phyloP scores from a whole-genome alignment of 1,140 invertebrate genomes.

The Drosophila mauritiana region DNA sequence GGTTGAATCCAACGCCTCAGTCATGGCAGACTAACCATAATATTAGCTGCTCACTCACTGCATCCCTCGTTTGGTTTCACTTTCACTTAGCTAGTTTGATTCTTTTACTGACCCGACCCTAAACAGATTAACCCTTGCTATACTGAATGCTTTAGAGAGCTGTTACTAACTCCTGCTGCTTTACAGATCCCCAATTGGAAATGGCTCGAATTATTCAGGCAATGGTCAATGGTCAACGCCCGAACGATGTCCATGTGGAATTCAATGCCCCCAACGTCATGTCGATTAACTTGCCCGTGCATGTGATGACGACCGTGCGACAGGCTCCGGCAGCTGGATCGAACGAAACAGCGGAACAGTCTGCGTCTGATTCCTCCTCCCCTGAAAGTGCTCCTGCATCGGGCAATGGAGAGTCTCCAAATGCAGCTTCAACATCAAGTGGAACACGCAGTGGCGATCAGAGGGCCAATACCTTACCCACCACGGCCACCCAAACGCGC shows the following conservation, averaged over 20 bases:
- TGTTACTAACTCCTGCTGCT: slow-evolving; percentile 1
- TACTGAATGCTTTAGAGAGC: accelerated
- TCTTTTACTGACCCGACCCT: slow-evolving; percentile 4
- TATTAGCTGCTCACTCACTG: not conserved
- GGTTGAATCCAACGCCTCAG: slow-evolving; percentile 4
- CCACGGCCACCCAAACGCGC: slow-evolving; percentile 88
- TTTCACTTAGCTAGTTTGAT: slow-evolving; percentile 6
- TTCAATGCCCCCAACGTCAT: slow-evolving; percentile 77
- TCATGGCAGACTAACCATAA: slow-evolving; percentile 16
- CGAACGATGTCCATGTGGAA: slow-evolving; percentile 68
- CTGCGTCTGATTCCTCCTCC: slow-evolving; percentile 8
- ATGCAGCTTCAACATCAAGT: slow-evolving; percentile 62
- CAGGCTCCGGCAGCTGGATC: slow-evolving; percentile 31
- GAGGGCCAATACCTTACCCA: slow-evolving; percentile 88
- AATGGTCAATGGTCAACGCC: slow-evolving; percentile 81
- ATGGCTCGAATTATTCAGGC: slow-evolving; percentile 87
- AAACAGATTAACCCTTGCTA: slow-evolving; percentile 3
- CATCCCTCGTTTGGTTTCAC: slow-evolving; percentile 9
- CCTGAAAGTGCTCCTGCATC: slow-evolving; percentile 1
- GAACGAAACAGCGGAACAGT: slow-evolving; percentile 9
- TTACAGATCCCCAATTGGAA: slow-evolving; percentile 76
- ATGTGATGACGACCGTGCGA: slow-evolving; percentile 78
- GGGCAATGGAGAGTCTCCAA: slow-evolving; percentile 22
- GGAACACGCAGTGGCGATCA: slow-evolving; percentile 82
- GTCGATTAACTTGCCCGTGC: slow-evolving; percentile 80